phyloP scores from a whole-genome alignment of 2,888 invertebrate species.

The Lypha dubia region DNA sequence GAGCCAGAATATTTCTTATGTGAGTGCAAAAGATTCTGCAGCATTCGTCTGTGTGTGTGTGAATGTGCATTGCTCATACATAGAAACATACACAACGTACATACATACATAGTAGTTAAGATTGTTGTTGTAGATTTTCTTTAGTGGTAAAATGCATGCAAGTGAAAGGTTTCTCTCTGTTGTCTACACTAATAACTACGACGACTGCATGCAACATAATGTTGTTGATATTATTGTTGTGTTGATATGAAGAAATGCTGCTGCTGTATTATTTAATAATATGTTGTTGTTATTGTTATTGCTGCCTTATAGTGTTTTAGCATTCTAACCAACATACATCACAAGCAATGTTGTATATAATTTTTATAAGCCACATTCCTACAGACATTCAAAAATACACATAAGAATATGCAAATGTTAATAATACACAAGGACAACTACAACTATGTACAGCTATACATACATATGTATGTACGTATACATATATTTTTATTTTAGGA shows the following conservation, averaged over 20 bases:
- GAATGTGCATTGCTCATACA: background rate
- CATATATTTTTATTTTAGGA: slow-evolving; percentile 51
- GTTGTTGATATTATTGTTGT: slow-evolving; percentile 59
- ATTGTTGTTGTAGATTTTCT: slow-evolving; percentile 57
- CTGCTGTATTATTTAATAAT: slow-evolving; percentile 32
- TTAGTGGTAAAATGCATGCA: slow-evolving; percentile 65
- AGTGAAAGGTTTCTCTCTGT: slow-evolving; percentile 58
- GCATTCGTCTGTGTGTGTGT: background rate
- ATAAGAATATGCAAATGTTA: slow-evolving; percentile 53
- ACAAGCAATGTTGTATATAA: slow-evolving; percentile 38
- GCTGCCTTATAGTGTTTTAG: slow-evolving; percentile 1
- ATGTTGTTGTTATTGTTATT: slow-evolving; percentile 17
- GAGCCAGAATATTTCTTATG: slow-evolving; percentile 19
- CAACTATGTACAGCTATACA: background rate
- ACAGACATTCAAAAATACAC: background rate
- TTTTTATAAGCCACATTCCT: slow-evolving; percentile 50
- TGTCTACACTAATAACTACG: slow-evolving; percentile 45
- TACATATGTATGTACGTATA: background rate
- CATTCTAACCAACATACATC: slow-evolving; percentile 19
- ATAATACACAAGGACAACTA: too few species aligned
- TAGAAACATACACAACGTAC: background rate
- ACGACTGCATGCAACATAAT: slow-evolving; percentile 66
- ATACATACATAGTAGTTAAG: background rate
- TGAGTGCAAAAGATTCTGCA: slow-evolving; percentile 26
- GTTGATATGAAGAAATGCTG: slow-evolving; percentile 62